Percentiles rank a stretch among this genome's conserved stretches.
Conservation (phyloP, 2,888 invertebrate species). For the Cosmorhoe ocellata region DNA sequence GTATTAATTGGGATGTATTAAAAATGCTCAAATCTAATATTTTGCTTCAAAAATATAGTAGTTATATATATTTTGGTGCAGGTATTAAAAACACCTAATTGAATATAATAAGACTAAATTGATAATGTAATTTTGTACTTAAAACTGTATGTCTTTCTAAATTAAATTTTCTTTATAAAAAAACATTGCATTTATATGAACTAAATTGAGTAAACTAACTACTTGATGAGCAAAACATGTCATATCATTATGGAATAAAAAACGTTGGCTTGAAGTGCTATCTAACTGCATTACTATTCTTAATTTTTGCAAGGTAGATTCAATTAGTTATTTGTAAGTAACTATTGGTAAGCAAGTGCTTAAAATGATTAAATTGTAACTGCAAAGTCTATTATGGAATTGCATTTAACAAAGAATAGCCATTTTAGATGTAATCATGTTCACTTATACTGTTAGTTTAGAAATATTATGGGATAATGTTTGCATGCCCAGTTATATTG, state of each 20-base stretch:
- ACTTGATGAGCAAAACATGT: neutral
- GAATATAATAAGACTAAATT: neutral
- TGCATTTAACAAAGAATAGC: slow-evolving; percentile 21
- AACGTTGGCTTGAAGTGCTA: neutral
- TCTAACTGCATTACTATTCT: too few relatives aligned
- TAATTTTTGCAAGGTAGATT: too few relatives aligned
- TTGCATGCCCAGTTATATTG: slow-evolving; percentile 20
- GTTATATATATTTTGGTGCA: slow-evolving; percentile 13
- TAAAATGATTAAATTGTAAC: slow-evolving; percentile 10
- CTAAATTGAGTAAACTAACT: neutral
- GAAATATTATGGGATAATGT: slow-evolving; percentile 12
- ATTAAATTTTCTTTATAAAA: neutral
- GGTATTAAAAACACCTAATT: slow-evolving; percentile 4
- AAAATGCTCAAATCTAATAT: slow-evolving; percentile 17
- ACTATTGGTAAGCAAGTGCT: neutral
- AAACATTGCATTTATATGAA: slow-evolving; percentile 2
- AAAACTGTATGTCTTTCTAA: slow-evolving; percentile 1
- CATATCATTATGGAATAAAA: slow-evolving; percentile 17
- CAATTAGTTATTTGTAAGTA: neutral
- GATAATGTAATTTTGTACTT: slow-evolving; percentile 4
- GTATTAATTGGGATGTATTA: slow-evolving; percentile 4
- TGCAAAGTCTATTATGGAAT: slow-evolving; percentile 18
- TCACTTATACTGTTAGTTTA: slow-evolving; percentile 10
- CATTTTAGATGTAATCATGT: slow-evolving; percentile 19
- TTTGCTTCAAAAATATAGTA: slow-evolving; percentile 7